Evolutionary conservation across 2,888 invertebrate genomes (phyloP).

Genomic region (Crossocerus cetratus): DNA sequence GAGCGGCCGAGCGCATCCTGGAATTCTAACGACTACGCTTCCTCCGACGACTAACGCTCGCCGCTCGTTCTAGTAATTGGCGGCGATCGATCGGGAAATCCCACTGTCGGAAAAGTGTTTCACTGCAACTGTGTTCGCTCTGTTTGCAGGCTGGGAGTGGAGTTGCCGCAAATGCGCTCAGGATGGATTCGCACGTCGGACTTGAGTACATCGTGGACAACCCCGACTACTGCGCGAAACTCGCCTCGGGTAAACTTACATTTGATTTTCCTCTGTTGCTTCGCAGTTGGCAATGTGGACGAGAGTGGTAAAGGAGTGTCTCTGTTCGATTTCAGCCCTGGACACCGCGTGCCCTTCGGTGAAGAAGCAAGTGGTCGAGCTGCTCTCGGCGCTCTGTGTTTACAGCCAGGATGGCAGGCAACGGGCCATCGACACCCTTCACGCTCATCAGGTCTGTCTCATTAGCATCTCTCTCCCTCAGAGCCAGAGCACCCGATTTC

Average conservation of each 20-base stretch:
- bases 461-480: neutral
- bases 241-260: slow-evolving; percentile 85
- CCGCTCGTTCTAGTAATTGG: too few species aligned
- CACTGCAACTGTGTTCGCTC: too few species aligned
- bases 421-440: slow-evolving; percentile 92
- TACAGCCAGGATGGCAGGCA: slow-evolving; percentile 94
- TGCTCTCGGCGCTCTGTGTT: slow-evolving; percentile 95
- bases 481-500: too few species aligned
- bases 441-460: slow-evolving; percentile 91
- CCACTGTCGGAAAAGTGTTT: too few species aligned
- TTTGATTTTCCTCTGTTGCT: too few species aligned
- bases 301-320: slow-evolving; percentile 78
- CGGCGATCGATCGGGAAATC: too few species aligned
- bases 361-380: slow-evolving; percentile 97
- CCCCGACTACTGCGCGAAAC: slow-evolving; percentile 93
- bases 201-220: slow-evolving; percentile 96
- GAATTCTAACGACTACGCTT: too few species aligned
- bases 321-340: slow-evolving; percentile 84
- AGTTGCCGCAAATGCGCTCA: slow-evolving; percentile 71
- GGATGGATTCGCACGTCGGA: slow-evolving; percentile 94
- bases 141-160: slow-evolving; percentile 58
- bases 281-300: too few species aligned
- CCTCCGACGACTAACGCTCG: too few species aligned
- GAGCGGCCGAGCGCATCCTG: too few species aligned
- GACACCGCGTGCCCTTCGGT: slow-evolving; percentile 93